These are phyloP conservation scores for Plutomurus gul DNA, from an alignment of 1,140 invertebrate species.

Conservation along the genomic window DNA sequence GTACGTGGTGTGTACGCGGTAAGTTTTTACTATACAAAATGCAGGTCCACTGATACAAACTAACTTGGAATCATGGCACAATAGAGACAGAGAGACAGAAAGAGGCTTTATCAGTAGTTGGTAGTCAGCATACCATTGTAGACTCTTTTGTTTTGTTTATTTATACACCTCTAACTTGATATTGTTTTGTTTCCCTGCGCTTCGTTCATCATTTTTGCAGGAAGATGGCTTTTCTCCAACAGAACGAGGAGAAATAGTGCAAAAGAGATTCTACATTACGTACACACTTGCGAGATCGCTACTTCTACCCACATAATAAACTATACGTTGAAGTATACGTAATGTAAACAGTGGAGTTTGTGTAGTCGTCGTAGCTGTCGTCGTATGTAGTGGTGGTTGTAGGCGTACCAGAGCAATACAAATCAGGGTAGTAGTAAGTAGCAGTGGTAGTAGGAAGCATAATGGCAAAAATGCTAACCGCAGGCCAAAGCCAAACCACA, in stretches of 20 bases:
- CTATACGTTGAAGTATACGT: too few species aligned
- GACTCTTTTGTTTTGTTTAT: conserved; percentile 3
- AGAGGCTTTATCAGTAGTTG: background rate
- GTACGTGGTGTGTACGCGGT: too few species aligned
- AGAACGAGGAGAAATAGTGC: background rate
- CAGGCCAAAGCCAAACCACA: conserved; percentile 15
- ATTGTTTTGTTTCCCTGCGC: conserved; percentile 12
- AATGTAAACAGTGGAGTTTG: too few species aligned
- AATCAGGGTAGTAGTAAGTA: background rate
- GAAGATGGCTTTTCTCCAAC: background rate
- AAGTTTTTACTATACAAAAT: too few species aligned
- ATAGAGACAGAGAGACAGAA: background rate
- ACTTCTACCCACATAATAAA: too few species aligned
- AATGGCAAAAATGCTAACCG: conserved; percentile 10
- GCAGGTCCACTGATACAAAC: too few species aligned
- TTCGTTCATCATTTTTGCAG: background rate
- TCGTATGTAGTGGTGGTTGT: background rate
- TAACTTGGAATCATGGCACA: background rate
- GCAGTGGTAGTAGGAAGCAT: background rate
- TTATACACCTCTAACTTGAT: conserved; percentile 27
- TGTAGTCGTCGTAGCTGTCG: too few species aligned
- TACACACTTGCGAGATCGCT: too few species aligned
- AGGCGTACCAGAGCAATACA: background rate
- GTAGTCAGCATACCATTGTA: background rate
- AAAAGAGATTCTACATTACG: too few species aligned